These are phyloP conservation scores for Choloepus didactylus DNA, from an alignment of 2,797 vertebrate genomes.

Conservation along the genomic window DNA sequence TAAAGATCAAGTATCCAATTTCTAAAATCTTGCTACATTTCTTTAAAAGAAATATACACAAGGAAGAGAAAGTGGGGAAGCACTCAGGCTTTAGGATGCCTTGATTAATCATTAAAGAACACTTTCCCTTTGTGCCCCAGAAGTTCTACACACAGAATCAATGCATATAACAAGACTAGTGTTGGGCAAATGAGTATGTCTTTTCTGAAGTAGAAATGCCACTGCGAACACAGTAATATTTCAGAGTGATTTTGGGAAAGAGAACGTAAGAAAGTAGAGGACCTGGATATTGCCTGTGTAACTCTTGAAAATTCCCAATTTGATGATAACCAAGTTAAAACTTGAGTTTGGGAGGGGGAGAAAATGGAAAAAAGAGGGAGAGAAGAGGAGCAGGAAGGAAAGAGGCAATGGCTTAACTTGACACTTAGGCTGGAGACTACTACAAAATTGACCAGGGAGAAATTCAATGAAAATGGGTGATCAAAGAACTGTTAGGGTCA, in stretches of 20 bases:
- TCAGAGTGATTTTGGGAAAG: neutral
- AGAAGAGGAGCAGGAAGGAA: neutral
- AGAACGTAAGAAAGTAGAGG: neutral
- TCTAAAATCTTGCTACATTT: constrained; percentile 1
- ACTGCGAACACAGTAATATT: neutral
- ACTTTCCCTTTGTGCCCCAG: too few relatives aligned
- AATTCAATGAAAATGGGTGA: neutral
- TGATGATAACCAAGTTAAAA: neutral
- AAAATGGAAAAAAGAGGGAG: neutral
- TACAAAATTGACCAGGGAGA: neutral
- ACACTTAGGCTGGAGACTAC: neutral
- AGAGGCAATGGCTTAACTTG: neutral
- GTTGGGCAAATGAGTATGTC: neutral
- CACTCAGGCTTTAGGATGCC: too few relatives aligned
- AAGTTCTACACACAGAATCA: neutral
- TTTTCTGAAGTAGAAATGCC: neutral
- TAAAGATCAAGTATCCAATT: neutral
- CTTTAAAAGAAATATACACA: neutral
- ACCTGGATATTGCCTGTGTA: neutral
- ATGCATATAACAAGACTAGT: neutral
- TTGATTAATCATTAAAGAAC: neutral
- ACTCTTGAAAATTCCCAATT: neutral
- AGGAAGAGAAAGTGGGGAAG: too few relatives aligned
- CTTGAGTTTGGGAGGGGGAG: neutral
- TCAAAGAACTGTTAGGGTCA: neutral